A percentile compares a stretch with the other conserved stretches of the same genome.
phyloP scores from a whole-genome alignment of 2,113 vertebrate species.

The Equus przewalskii region DNA sequence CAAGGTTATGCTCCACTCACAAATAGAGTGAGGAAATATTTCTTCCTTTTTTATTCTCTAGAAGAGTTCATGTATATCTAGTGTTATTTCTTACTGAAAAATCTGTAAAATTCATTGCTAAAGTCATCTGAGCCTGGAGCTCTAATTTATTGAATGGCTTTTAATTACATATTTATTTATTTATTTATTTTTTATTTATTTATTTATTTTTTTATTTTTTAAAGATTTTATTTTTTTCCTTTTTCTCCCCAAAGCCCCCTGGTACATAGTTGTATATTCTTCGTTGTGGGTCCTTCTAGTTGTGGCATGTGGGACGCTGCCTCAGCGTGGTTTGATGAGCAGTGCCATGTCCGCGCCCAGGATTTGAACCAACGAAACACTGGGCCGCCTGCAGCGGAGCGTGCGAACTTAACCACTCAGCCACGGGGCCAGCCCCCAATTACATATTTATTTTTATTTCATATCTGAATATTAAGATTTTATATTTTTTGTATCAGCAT shows the following conservation, averaged over 20 bases:
- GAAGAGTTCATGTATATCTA: not conserved
- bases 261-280: too few species aligned
- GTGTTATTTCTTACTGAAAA: conserved; percentile 20
- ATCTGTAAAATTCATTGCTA: conserved; percentile 13
- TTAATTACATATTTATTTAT: not conserved
- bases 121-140: not conserved
- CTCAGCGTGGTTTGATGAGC: too few species aligned
- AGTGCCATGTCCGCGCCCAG: too few species aligned
- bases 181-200: not conserved
- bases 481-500: not conserved
- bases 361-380: too few species aligned
- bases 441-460: not conserved
- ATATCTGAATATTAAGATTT: not conserved
- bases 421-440: not conserved
- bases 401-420: too few species aligned
- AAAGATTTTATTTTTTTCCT: too few species aligned
- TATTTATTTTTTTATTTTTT: not conserved
- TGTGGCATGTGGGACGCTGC: too few species aligned
- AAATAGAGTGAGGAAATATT: conserved; percentile 33
- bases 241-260: too few species aligned
- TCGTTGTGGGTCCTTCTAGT: too few species aligned
- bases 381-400: too few species aligned
- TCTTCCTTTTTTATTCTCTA: conserved; percentile 24
- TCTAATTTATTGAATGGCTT: not conserved
- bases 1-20: conserved; percentile 9